These are phyloP conservation scores for Limenitis arthemis DNA, from an alignment of 2,888 invertebrate genomes.

Conservation along the genomic window DNA sequence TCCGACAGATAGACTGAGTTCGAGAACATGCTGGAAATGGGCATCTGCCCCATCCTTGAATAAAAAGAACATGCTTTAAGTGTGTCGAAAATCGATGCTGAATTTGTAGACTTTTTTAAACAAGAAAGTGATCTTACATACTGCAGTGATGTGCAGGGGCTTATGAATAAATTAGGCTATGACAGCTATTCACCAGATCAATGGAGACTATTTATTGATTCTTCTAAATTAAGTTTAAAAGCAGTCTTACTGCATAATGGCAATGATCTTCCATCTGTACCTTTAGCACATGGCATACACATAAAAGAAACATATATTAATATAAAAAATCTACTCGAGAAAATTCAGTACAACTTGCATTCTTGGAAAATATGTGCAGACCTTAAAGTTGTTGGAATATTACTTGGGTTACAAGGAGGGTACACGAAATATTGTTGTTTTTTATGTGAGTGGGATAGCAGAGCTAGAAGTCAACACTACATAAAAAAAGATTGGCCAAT, in stretches of 20 bases:
- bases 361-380: slow-evolving; percentile 7
- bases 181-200: too few species aligned
- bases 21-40: too few species aligned
- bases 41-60: too few species aligned
- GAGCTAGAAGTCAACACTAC: neutral
- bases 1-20: too few species aligned
- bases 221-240: slow-evolving; percentile 8
- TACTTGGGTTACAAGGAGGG: neutral
- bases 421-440: too few species aligned
- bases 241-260: slow-evolving; percentile 14
- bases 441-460: too few species aligned
- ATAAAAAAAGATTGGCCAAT: neutral
- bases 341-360: slow-evolving; percentile 6
- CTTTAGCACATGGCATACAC: slow-evolving; percentile 2
- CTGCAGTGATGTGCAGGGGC: neutral
- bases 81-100: too few species aligned
- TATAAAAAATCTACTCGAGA: slow-evolving; percentile 4
- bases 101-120: neutral
- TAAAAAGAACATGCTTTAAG: too few species aligned
- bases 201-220: slow-evolving; percentile 6
- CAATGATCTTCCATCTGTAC: slow-evolving; percentile 6
- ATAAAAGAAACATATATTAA: slow-evolving; percentile 10
- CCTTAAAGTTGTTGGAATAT: slow-evolving; percentile 2
- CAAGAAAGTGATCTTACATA: neutral
- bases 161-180: neutral